Conservation (phyloP, 1,140 invertebrate species). For the Drosophila erecta region DNA sequence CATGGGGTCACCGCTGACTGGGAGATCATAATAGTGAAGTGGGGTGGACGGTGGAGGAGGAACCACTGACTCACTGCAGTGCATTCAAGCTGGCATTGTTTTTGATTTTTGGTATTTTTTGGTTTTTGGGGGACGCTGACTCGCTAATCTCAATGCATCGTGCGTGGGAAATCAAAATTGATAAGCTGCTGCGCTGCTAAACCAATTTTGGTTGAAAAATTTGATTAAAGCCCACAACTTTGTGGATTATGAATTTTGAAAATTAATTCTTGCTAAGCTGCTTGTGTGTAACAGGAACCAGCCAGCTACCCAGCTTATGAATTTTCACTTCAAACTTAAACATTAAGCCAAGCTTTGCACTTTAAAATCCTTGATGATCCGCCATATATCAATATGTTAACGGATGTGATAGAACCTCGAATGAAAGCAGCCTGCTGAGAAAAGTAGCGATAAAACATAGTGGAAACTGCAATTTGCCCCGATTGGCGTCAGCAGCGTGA, state of each 20-base stretch:
- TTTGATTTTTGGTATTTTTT: background rate
- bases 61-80: slow-evolving; percentile 6
- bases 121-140: background rate
- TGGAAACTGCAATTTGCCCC: slow-evolving; percentile 49
- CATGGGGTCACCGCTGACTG: slow-evolving; percentile 33
- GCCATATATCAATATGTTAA: background rate
- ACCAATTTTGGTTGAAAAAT: slow-evolving; percentile 9
- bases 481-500: slow-evolving; percentile 50
- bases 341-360: background rate
- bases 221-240: background rate
- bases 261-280: background rate
- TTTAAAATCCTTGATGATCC: background rate
- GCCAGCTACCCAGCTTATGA: background rate
- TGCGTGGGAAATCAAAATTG: slow-evolving; percentile 25
- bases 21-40: slow-evolving; percentile 39
- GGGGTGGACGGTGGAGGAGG: slow-evolving; percentile 5
- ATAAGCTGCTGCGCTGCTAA: slow-evolving; percentile 16
- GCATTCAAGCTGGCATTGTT: slow-evolving; percentile 27
- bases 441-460: slow-evolving; percentile 49
- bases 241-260: background rate
- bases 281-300: background rate
- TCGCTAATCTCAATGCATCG: slow-evolving; percentile 32
- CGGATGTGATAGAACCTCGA: background rate
- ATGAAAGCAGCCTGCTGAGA: slow-evolving; percentile 10
- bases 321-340: background rate